Base-by-base conservation (phyloP, 2,797 vertebrate species). In the Hydrolagus colliei region DNA sequence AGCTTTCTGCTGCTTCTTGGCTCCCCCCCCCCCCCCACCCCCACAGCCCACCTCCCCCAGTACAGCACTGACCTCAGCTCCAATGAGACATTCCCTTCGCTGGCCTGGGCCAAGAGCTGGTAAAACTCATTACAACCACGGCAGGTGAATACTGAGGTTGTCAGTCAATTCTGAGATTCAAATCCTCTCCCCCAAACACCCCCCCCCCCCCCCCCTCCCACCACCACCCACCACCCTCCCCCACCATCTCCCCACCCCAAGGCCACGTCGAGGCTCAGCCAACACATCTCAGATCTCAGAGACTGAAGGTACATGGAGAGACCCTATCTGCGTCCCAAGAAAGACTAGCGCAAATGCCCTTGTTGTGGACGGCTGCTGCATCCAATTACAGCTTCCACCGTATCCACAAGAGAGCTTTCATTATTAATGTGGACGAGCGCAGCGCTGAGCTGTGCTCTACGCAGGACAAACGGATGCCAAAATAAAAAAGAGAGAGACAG, bases 341-440 rank as follows among this genome's bases (percentile, higher is more conserved):
- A 82, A 82, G 61, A 68, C 14, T 65, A 35, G 63, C 79, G 67
- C 27, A 80, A 80, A 65, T 52, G 41, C 41, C 18, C 27, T 67
- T 82, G 63, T 11, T 68, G 27, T 68, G 63, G 63, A 68, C 79
- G 41, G 79, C 63, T 62, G 68, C 61, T 10, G 4, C 41, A 41
- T 20, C 35, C 79, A 84, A 84, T 84, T 84, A 84, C 65, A 68
- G 79, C 27, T n/a, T 9, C 79, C 67, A 35, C 67, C 3, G 35
- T 16, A 84, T 84, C 65, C 79, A 84, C 79, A 4, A 9, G 65
- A 35, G 65, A 84, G 16, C 3, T 84, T n/a, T 41, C 32, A 32
- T 68, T 84, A 84, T 82, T 68, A 82, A 82, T 82, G 79, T 82
- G 12, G 79, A 82, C 63, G 68, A 82, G 14, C 27, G 20, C 63